Conservation (phyloP, 2,797 vertebrate species). For the Gambusia yucatana region DNA sequence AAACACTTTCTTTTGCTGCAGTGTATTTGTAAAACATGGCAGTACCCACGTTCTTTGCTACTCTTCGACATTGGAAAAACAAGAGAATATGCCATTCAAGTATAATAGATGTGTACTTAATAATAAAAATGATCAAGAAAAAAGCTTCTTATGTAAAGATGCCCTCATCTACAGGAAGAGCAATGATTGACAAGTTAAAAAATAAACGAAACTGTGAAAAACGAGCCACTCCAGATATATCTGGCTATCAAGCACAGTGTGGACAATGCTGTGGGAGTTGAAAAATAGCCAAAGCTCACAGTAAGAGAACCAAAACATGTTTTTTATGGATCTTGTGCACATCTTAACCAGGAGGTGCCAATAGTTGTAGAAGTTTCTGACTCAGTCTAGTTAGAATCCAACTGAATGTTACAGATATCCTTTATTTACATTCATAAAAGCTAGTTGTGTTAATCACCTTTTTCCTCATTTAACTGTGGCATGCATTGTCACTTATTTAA, state of each 20-base stretch:
- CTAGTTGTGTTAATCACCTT: background rate
- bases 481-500: conserved; percentile 29
- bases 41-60: background rate
- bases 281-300: background rate
- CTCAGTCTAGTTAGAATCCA: conserved; percentile 11
- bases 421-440: background rate
- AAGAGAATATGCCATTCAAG: background rate
- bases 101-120: background rate
- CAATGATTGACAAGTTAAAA: background rate
- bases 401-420: background rate
- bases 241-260: background rate
- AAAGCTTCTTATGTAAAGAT: background rate
- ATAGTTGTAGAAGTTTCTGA: background rate
- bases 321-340: background rate
- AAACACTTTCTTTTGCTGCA: background rate
- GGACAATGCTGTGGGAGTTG: background rate
- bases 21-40: background rate
- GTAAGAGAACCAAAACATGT: background rate
- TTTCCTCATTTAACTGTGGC: conserved; percentile 29
- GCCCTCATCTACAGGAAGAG: background rate
- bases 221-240: background rate
- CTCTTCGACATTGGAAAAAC: background rate
- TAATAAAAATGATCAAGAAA: background rate
- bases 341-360: background rate
- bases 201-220: background rate